Evolutionary conservation across 2,113 vertebrate species (phyloP).

Genomic region (Datnioides undecimradiatus): DNA sequence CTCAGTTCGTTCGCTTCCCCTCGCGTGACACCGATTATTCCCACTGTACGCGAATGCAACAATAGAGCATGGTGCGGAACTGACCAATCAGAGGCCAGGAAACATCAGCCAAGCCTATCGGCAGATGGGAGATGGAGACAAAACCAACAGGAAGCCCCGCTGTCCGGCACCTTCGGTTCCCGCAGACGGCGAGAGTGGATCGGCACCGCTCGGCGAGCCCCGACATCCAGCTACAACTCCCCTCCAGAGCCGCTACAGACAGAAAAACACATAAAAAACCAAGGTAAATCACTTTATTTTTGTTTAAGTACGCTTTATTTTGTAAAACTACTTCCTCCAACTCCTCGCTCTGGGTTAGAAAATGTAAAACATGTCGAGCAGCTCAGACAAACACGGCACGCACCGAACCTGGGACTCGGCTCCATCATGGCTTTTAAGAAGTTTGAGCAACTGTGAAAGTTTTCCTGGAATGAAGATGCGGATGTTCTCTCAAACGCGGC

Average conservation of each 20-base stretch:
- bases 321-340: neutral
- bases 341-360: neutral
- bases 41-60: constrained; percentile 40
- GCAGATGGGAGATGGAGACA: constrained; percentile 62
- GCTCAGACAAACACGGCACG: neutral
- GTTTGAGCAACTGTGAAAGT: neutral
- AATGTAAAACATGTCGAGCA: constrained; percentile 23
- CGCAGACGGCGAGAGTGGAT: neutral
- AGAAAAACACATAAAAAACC: neutral
- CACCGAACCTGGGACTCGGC: neutral
- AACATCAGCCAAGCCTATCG: constrained; percentile 67
- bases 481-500: neutral
- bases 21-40: neutral
- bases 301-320: neutral
- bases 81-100: constrained; percentile 69
- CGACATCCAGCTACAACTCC: neutral
- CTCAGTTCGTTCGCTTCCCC: neutral
- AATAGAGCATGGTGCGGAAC: constrained; percentile 40
- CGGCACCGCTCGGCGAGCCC: neutral
- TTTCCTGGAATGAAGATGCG: neutral
- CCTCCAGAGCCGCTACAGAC: neutral
- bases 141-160: constrained; percentile 47
- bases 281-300: constrained; percentile 31
- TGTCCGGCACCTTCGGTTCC: constrained; percentile 1
- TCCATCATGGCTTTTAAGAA: neutral